Evolutionary conservation across 2,888 invertebrate species (phyloP).

Genomic region (Druceiella hillmani): DNA sequence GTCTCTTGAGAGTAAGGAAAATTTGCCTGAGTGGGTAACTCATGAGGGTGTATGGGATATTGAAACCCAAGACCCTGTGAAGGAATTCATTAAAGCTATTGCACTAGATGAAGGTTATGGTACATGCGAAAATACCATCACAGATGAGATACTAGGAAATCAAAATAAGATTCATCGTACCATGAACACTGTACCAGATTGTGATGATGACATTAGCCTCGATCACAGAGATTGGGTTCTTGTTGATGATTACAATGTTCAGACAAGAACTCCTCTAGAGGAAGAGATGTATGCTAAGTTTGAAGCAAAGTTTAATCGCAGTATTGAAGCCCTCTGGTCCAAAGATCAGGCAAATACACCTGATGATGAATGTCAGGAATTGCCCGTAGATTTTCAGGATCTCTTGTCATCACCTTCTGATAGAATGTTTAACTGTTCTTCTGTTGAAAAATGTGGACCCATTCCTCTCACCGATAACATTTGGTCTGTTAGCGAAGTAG

Average conservation of each 20-base stretch:
- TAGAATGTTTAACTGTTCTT: slow-evolving; percentile 40
- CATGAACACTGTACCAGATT: slow-evolving; percentile 36
- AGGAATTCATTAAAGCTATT: slow-evolving; percentile 45
- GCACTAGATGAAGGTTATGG: slow-evolving; percentile 49
- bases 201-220: slow-evolving; percentile 37
- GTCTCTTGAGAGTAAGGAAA: slow-evolving; percentile 43
- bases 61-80: slow-evolving; percentile 45
- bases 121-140: slow-evolving; percentile 47
- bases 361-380: slow-evolving; percentile 53
- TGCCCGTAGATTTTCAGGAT: slow-evolving; percentile 57
- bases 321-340: slow-evolving; percentile 63
- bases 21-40: slow-evolving; percentile 52
- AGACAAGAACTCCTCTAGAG: slow-evolving; percentile 38
- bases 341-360: slow-evolving; percentile 45
- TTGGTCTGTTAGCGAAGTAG: slow-evolving; percentile 31
- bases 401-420: slow-evolving; percentile 54
- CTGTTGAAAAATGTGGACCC: slow-evolving; percentile 35
- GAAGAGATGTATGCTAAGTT: slow-evolving; percentile 54
- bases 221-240: slow-evolving; percentile 35
- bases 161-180: slow-evolving; percentile 31
- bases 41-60: slow-evolving; percentile 50
- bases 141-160: slow-evolving; percentile 32
- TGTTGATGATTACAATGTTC: slow-evolving; percentile 33
- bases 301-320: slow-evolving; percentile 63
- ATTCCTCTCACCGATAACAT: slow-evolving; percentile 37